Percentiles rank a stretch among this genome's conserved stretches.
Conservation (phyloP, 2,797 vertebrate genomes). For the Rhabdomys pumilio region DNA sequence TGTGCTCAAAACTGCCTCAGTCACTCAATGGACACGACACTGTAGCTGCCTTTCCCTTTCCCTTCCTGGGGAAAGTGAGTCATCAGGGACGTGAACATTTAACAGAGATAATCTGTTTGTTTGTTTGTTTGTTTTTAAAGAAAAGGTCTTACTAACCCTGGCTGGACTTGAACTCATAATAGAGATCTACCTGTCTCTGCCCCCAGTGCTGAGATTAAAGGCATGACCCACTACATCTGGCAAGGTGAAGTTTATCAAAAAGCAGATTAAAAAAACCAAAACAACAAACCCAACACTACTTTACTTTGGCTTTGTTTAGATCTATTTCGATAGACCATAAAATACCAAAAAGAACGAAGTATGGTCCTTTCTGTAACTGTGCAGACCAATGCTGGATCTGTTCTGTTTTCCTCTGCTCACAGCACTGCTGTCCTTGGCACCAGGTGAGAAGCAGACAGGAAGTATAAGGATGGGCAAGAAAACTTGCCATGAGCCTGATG, state of each 20-base stretch:
- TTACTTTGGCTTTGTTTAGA: slow-evolving; percentile 20
- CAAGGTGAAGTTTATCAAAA: slow-evolving; percentile 35
- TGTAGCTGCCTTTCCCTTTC: slow-evolving; percentile 16
- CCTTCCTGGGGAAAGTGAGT: neutral
- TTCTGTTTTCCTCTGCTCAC: neutral
- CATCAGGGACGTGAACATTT: slow-evolving; percentile 11
- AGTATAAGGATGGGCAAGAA: neutral
- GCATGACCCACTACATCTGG: neutral
- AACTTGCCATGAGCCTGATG: rapidly evolving
- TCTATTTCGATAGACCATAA: slow-evolving; percentile 24
- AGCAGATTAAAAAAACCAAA: slow-evolving; percentile 16
- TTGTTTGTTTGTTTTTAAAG: neutral
- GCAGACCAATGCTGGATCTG: neutral
- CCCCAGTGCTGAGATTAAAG: neutral
- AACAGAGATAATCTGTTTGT: neutral
- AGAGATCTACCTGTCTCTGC: neutral
- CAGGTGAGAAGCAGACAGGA: neutral
- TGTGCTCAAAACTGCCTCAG: slow-evolving; percentile 38
- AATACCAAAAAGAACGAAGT: neutral
- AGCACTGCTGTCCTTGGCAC: neutral
- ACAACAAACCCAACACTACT: neutral
- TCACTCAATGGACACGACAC: neutral
- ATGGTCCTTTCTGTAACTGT: neutral
- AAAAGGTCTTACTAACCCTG: neutral
- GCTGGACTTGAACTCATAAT: neutral